A percentile compares a stretch with the other conserved stretches of the same genome.
Conservation (phyloP, 2,888 invertebrate genomes). For the Acanthococcus lagerstroemiae region DNA sequence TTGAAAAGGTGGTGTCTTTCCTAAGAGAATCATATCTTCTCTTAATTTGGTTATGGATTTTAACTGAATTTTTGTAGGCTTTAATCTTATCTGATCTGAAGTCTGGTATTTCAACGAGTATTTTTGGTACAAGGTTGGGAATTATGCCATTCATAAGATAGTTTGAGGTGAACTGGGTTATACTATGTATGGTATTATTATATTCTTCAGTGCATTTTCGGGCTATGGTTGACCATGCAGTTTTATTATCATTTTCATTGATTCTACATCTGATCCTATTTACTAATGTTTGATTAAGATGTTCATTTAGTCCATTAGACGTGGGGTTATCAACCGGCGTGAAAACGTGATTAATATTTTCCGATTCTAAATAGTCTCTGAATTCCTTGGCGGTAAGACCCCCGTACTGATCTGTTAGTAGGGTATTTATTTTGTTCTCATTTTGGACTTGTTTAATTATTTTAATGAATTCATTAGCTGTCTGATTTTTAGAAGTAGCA, state of each 20-base stretch:
- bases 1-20: no score
- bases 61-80: not conserved
- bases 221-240: not conserved
- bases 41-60: not conserved
- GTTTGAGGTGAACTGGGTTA: not conserved
- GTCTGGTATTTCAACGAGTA: not conserved
- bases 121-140: not conserved
- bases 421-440: no score
- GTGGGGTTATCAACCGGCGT: no score
- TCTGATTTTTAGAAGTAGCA: no score
- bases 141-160: not conserved
- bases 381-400: no score
- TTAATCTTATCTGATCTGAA: not conserved
- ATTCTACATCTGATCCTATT: not conserved
- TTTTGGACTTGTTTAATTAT: no score
- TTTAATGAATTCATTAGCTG: no score
- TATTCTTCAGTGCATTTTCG: not conserved
- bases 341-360: no score
- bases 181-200: not conserved
- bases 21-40: no score
- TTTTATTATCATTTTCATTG: not conserved
- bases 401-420: no score
- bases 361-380: no score
- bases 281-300: not conserved
- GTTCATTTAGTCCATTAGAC: no score